Evolutionary conservation across 2,888 invertebrate genomes (phyloP).

Genomic region (Shargacucullia verbasci): DNA sequence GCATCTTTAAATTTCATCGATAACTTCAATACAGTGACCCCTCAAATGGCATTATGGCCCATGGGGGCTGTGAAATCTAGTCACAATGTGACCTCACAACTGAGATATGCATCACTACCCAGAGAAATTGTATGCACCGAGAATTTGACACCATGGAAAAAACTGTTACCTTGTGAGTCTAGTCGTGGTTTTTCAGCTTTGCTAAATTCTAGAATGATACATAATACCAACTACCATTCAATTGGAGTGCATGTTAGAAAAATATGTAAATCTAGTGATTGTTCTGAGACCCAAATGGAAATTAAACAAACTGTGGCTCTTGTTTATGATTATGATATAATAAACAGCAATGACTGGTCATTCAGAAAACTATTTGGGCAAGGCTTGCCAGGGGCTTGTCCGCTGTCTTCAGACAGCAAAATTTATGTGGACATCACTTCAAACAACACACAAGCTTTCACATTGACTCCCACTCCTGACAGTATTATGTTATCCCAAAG

Average conservation of each 20-base stretch:
- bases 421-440: constrained; percentile 94
- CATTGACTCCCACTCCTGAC: constrained; percentile 90
- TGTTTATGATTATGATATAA: constrained; percentile 94
- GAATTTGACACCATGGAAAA: constrained; percentile 99
- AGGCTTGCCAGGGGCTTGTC: constrained; percentile 94
- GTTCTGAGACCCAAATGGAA: constrained; percentile 92
- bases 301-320: constrained; percentile 95
- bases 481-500: constrained; percentile 89
- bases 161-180: constrained; percentile 98
- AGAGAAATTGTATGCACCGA: constrained; percentile 99
- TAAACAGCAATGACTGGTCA: constrained; percentile 94
- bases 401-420: constrained; percentile 93
- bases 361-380: constrained; percentile 96
- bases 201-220: constrained; percentile 96
- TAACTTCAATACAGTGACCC: constrained; percentile 94
- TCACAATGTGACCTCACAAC: constrained; percentile 86
- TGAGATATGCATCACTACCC: constrained; percentile 96
- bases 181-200: constrained; percentile 95
- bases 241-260: constrained; percentile 95
- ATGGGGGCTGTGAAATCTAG: constrained; percentile 88
- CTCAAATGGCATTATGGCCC: constrained; percentile 95
- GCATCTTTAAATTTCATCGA: constrained; percentile 98
- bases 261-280: constrained; percentile 90
- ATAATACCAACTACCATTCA: constrained; percentile 98
- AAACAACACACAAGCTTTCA: constrained; percentile 90